Percentiles rank a stretch among this genome's conserved stretches.
Conservation (phyloP, 1,140 invertebrate species). For the Tyrophagus putrescentiae region DNA sequence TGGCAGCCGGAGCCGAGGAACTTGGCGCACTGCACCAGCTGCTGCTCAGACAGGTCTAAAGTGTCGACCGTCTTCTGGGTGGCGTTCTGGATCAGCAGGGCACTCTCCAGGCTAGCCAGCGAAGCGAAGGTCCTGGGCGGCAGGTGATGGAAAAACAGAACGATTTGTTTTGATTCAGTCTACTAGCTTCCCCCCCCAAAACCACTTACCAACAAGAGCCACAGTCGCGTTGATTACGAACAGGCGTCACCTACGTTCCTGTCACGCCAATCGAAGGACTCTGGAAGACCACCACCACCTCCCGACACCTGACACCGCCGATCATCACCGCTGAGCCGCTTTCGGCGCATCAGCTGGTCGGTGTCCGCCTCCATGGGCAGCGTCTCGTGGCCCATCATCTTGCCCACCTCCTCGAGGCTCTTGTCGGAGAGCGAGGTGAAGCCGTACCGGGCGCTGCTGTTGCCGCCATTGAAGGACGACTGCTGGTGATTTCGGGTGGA, state of each 20-base stretch:
- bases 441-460: too few species aligned
- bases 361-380: neutral
- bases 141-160: too few species aligned
- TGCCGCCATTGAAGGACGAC: too few species aligned
- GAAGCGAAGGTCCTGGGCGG: conserved; percentile 34
- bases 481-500: too few species aligned
- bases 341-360: neutral
- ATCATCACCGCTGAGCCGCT: neutral
- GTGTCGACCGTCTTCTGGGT: neutral
- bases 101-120: conserved; percentile 44
- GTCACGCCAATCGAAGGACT: too few species aligned
- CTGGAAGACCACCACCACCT: too few species aligned
- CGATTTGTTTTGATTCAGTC: too few species aligned
- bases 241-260: too few species aligned
- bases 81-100: neutral
- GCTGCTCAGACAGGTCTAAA: conserved; percentile 2
- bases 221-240: too few species aligned
- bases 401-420: neutral
- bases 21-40: neutral
- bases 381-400: neutral
- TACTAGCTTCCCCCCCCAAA: too few species aligned
- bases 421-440: neutral
- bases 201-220: too few species aligned
- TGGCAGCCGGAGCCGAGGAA: too few species aligned
- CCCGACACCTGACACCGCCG: neutral